Percentiles rank a stretch among this genome's conserved stretches.
These are phyloP conservation scores for Callopanchax toddi DNA, from an alignment of 2,113 vertebrate species.

Conservation along the genomic window DNA sequence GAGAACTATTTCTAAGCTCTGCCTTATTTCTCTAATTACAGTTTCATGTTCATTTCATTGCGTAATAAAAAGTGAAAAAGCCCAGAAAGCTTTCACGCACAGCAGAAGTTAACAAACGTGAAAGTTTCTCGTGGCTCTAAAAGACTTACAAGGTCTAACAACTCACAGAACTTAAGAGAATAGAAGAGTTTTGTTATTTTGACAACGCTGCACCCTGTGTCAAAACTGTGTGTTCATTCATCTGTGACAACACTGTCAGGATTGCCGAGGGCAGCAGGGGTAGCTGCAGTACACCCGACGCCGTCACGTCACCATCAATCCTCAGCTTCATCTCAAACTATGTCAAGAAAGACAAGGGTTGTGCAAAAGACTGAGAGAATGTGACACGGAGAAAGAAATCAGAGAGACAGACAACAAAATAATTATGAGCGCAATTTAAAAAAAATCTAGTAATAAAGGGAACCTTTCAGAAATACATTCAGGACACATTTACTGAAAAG, in stretches of 20 bases:
- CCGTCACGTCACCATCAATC: constrained; percentile 69
- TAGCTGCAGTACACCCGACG: constrained; percentile 47
- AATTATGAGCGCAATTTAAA: not conserved
- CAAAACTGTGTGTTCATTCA: constrained; percentile 68
- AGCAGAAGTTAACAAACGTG: constrained; percentile 6
- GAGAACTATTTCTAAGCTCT: constrained; percentile 22
- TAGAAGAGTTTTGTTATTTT: constrained; percentile 52
- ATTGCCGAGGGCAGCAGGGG: constrained; percentile 64
- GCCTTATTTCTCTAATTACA: constrained; percentile 8
- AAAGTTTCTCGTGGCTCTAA: constrained; percentile 21
- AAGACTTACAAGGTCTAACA: constrained; percentile 39
- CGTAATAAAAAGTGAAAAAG: not conserved
- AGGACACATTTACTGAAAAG: not conserved
- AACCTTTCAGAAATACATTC: not conserved
- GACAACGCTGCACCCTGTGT: constrained; percentile 58
- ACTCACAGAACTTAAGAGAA: constrained; percentile 48
- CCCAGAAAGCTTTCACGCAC: not conserved
- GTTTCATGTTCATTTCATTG: constrained; percentile 2
- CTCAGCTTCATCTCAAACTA: constrained; percentile 54
- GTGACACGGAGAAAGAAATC: constrained; percentile 24
- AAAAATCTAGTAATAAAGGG: not conserved
- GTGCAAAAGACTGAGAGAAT: constrained; percentile 39
- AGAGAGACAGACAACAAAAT: not conserved
- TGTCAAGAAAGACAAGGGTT: constrained; percentile 40
- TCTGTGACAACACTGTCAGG: constrained; percentile 66